Percentiles rank a stretch among this genome's conserved stretches.
Evolutionary conservation across 2,113 vertebrate species (phyloP).

Genomic region (Varanus komodoensis): DNA sequence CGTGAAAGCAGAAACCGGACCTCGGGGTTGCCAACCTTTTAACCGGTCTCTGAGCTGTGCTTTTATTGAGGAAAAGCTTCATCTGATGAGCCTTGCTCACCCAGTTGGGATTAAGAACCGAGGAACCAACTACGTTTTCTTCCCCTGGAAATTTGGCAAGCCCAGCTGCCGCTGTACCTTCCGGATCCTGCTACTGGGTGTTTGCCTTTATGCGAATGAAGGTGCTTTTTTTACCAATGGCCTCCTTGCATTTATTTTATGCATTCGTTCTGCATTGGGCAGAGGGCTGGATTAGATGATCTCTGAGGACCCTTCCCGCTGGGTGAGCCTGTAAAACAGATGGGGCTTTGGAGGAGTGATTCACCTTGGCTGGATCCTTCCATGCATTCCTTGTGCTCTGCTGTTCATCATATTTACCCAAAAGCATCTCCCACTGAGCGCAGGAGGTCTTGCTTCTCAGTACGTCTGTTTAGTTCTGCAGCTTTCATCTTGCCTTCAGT

Average conservation of each 20-base stretch:
- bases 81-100: not conserved
- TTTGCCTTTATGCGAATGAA: not conserved
- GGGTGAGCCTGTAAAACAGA: slow-evolving; percentile 32
- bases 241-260: no score
- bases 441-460: not conserved
- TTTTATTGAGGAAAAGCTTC: not conserved
- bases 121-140: not conserved
- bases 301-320: not conserved
- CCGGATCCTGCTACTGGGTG: no score
- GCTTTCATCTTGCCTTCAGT: not conserved
- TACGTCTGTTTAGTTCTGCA: not conserved
- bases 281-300: no score
- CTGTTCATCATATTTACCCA: not conserved
- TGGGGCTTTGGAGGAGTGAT: not conserved
- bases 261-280: no score
- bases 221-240: not conserved
- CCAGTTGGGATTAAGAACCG: not conserved
- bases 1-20: not conserved
- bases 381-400: not conserved
- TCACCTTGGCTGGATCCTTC: not conserved
- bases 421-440: not conserved
- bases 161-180: not conserved
- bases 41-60: not conserved
- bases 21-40: not conserved
- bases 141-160: not conserved